These are phyloP conservation scores for Oscheius onirici DNA, from an alignment of 2,888 invertebrate genomes.

Conservation along the genomic window DNA sequence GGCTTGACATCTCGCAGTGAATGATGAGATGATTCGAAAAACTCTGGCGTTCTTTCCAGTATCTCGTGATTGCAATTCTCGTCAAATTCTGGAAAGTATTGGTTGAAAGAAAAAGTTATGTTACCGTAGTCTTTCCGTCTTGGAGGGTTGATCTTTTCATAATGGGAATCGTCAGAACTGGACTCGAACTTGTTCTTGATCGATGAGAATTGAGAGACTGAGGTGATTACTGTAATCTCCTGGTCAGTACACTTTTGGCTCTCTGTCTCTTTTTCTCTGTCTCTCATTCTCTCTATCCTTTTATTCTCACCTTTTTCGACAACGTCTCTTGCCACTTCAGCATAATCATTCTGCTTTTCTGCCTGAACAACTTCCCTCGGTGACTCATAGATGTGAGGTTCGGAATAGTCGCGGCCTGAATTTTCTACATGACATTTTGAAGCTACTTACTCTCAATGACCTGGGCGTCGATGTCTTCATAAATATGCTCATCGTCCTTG, in stretches of 20 bases:
- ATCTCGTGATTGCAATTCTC: constrained; percentile 22
- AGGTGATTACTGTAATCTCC: background rate
- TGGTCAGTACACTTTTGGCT: background rate
- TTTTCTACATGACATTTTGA: background rate
- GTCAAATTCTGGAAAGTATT: constrained; percentile 20
- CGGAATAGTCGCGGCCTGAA: constrained; percentile 6
- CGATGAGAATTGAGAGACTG: background rate
- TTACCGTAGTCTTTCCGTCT: constrained; percentile 23
- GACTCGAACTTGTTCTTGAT: constrained; percentile 9
- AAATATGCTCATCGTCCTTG: constrained; percentile 31
- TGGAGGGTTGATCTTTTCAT: constrained; percentile 13
- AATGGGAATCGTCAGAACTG: background rate
- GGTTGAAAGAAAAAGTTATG: too few relatives aligned
- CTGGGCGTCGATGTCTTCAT: constrained; percentile 26
- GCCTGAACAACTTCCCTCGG: background rate
- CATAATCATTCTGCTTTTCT: background rate
- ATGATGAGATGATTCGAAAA: background rate
- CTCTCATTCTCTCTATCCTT: background rate
- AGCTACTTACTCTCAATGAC: constrained; percentile 25
- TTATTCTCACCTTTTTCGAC: background rate
- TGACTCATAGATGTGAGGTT: constrained; percentile 6
- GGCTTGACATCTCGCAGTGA: constrained; percentile 12
- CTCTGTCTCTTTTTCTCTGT: background rate
- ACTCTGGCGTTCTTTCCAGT: constrained; percentile 6
- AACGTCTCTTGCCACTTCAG: constrained; percentile 15